Percentiles rank a stretch among this genome's conserved stretches.
Conservation (phyloP, 1,140 invertebrate genomes). For the Brachionus sp. region DNA sequence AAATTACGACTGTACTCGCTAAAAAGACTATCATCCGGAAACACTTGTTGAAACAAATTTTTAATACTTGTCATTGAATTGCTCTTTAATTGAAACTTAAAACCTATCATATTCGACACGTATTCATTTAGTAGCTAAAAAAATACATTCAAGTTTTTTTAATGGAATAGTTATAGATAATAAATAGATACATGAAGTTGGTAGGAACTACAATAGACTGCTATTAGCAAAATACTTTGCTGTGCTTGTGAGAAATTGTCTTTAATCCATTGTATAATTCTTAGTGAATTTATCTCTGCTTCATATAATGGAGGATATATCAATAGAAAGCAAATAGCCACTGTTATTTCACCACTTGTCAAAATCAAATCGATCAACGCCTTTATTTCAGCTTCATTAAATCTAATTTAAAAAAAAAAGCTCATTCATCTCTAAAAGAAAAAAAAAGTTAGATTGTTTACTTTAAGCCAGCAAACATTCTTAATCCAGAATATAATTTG, state of each 20-base stretch:
- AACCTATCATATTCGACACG: slow-evolving; percentile 29
- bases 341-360: slow-evolving; percentile 13
- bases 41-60: slow-evolving; percentile 32
- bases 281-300: background rate
- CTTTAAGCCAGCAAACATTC: slow-evolving; percentile 44
- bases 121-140: slow-evolving; percentile 35
- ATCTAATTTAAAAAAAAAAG: slow-evolving; percentile 7
- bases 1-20: slow-evolving; percentile 26
- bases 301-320: slow-evolving; percentile 41
- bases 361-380: slow-evolving; percentile 26
- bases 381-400: slow-evolving; percentile 41
- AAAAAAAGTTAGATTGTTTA: background rate
- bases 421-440: background rate
- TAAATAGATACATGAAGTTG: background rate
- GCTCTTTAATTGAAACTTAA: slow-evolving; percentile 37
- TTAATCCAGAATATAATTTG: slow-evolving; percentile 27
- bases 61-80: slow-evolving; percentile 17
- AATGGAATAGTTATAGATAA: background rate
- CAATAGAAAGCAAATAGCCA: slow-evolving; percentile 14
- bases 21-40: slow-evolving; percentile 12
- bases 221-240: slow-evolving; percentile 18
- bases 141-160: background rate
- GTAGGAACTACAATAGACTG: slow-evolving; percentile 16
- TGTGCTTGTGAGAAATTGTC: slow-evolving; percentile 33
- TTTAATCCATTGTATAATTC: slow-evolving; percentile 30